A percentile compares a stretch with the other conserved stretches of the same genome.
Evolutionary conservation across 2,113 vertebrate species (phyloP).

Genomic region (Galbula dea): DNA sequence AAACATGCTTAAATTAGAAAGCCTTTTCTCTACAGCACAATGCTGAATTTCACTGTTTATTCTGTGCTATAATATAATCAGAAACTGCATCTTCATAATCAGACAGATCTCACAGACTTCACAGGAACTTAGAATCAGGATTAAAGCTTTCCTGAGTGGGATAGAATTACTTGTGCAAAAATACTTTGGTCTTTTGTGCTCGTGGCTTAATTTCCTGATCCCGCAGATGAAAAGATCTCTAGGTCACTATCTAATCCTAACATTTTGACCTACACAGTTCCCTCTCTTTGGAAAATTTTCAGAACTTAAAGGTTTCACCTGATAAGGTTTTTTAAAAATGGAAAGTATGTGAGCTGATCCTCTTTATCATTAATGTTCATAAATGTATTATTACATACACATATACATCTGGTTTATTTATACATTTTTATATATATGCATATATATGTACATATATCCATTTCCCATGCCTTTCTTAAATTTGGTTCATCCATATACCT

Average conservation of each 20-base stretch:
- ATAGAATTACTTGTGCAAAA: not conserved
- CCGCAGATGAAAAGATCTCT: not conserved
- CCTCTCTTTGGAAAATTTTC: not conserved
- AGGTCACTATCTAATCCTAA: not conserved
- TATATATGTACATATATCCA: not conserved
- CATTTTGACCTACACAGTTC: not conserved
- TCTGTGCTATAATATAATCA: not conserved
- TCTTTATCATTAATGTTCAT: not conserved
- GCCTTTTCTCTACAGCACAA: not conserved
- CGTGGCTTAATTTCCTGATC: not conserved
- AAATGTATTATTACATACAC: not conserved
- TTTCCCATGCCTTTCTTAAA: not conserved
- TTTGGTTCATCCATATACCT: not conserved
- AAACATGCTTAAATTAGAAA: not conserved
- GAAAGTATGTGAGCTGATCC: not conserved
- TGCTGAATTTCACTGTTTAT: not conserved
- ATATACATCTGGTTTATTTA: not conserved
- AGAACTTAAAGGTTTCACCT: not conserved
- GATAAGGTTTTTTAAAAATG: not conserved
- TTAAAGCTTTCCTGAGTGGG: not conserved
- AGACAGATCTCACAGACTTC: not conserved
- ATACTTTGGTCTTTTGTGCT: not conserved
- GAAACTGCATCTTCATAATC: not conserved
- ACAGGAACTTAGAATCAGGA: not conserved
- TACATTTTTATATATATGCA: not conserved